These are phyloP conservation scores for Erebia aethiops DNA, from an alignment of 2,888 invertebrate genomes.

Conservation along the genomic window DNA sequence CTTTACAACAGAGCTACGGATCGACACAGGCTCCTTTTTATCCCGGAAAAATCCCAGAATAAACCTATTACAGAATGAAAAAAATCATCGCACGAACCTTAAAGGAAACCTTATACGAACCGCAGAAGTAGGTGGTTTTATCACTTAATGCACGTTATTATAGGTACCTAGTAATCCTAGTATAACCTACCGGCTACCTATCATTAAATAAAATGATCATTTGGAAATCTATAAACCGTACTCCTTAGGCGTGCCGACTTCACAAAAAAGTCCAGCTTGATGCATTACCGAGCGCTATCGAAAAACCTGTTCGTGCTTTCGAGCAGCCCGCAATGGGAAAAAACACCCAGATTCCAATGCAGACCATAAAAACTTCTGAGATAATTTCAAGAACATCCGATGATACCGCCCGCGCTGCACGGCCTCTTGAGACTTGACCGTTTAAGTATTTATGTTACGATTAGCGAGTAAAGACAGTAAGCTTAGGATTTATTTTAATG, in stretches of 20 bases:
- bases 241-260: constrained; percentile 74
- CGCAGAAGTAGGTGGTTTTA: too few species aligned
- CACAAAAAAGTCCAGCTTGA: constrained; percentile 77
- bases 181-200: constrained; percentile 16
- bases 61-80: too few species aligned
- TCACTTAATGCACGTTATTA: not conserved
- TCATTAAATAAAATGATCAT: constrained; percentile 64
- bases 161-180: not conserved
- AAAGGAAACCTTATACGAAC: too few species aligned
- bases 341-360: constrained; percentile 79
- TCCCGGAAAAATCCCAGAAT: too few species aligned
- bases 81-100: too few species aligned
- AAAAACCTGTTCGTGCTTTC: constrained; percentile 80
- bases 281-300: constrained; percentile 82
- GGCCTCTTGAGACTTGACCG: constrained; percentile 49
- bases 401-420: constrained; percentile 53
- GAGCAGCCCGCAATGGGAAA: constrained; percentile 75
- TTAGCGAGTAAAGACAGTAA: constrained; percentile 40
- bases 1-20: too few species aligned
- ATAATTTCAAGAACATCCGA: constrained; percentile 76
- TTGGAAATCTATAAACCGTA: constrained; percentile 70
- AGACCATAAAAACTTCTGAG: constrained; percentile 80
- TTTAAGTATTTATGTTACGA: constrained; percentile 62
- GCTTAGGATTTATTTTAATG: constrained; percentile 12
- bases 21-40: too few species aligned